Conservation (phyloP, 2,113 vertebrate species). For the Ceyx margarethae region DNA sequence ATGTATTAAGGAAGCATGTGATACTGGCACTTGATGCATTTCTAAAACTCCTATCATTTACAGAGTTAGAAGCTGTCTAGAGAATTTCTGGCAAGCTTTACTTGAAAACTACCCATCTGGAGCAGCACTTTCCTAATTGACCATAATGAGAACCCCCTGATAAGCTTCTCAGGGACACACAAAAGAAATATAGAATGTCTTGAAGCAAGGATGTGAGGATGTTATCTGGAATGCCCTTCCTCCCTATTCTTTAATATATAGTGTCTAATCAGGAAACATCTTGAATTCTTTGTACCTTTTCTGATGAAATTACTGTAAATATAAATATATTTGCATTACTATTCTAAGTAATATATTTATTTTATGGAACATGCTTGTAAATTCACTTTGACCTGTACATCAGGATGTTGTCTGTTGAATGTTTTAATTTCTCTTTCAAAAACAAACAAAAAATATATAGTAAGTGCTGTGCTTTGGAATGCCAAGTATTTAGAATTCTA, state of each 20-base stretch:
- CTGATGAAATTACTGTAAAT: not conserved
- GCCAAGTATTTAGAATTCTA: not conserved
- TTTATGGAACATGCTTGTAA: not conserved
- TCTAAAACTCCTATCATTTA: conserved; percentile 45
- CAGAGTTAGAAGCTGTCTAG: conserved; percentile 55
- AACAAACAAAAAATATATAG: not conserved
- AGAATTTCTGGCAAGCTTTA: conserved; percentile 59
- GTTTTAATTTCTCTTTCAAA: not conserved
- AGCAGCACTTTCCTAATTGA: conserved; percentile 40
- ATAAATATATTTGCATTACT: not conserved
- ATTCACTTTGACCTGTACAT: not conserved
- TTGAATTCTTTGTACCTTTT: not conserved
- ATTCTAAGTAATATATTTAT: not conserved
- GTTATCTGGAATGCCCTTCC: not conserved
- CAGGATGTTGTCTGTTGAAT: not conserved
- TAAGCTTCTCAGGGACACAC: not conserved
- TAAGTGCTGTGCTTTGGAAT: not conserved
- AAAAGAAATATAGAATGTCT: not conserved
- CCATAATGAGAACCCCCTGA: not conserved
- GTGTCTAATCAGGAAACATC: not conserved
- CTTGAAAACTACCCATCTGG: conserved; percentile 47
- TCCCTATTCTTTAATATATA: not conserved
- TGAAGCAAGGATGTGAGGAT: not conserved
- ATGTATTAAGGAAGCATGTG: conserved; percentile 28
- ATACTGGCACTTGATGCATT: not conserved